Evolutionary conservation across 64 coral and sea anemone genomes (phyloP).

Genomic region (Porites lutea): DNA sequence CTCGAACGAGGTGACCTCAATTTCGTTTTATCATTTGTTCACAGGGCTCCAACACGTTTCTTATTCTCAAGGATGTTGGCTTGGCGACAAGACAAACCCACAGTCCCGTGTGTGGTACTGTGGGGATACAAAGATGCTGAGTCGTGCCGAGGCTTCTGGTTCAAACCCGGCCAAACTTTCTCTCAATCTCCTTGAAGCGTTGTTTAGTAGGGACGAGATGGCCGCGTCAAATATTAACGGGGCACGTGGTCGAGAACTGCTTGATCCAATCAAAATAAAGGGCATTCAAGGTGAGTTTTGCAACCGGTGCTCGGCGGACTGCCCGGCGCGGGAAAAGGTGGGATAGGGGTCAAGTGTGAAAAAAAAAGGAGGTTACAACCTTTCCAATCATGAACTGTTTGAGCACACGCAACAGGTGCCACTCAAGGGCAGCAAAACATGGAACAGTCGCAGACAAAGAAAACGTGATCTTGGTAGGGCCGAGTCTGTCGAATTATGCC

Average conservation of each 20-base stretch:
- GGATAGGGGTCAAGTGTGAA: no score
- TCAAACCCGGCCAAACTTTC: conserved; percentile 92
- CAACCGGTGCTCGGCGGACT: not conserved
- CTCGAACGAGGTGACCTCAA: no score
- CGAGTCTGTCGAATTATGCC: no score
- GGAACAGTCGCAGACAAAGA: no score
- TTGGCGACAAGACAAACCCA: conserved; percentile 71
- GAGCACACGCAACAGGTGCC: no score
- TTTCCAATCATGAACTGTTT: no score
- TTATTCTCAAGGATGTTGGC: conserved; percentile 80
- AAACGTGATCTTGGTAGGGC: no score
- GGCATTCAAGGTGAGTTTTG: conserved; percentile 79
- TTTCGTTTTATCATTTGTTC: not conserved
- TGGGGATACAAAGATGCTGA: conserved; percentile 82
- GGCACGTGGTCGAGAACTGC: conserved; percentile 84
- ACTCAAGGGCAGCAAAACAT: no score
- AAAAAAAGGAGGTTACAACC: no score
- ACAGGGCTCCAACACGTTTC: conserved; percentile 52
- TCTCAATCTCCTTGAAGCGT: conserved; percentile 84
- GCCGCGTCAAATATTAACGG: conserved; percentile 93
- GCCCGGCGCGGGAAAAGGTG: no score
- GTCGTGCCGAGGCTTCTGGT: conserved; percentile 80
- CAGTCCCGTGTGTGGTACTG: conserved; percentile 85
- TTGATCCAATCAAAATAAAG: conserved; percentile 96
- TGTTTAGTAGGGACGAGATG: conserved; percentile 93